Percentiles rank a stretch among this genome's conserved stretches.
Conservation (phyloP, 2,797 vertebrate genomes). For the Tadarida brasiliensis region DNA sequence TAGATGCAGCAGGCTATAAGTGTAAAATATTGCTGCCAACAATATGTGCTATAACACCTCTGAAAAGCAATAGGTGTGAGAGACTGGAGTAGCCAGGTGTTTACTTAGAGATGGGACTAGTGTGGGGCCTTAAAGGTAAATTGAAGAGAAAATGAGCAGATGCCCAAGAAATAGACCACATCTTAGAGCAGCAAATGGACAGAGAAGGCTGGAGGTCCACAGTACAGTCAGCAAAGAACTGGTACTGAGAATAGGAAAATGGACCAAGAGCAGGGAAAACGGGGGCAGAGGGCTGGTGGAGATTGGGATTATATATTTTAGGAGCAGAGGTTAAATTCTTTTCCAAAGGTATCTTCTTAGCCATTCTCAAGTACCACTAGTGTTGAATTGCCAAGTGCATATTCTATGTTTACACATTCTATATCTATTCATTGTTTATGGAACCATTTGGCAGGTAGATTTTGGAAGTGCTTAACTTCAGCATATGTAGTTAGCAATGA, state of each 20-base stretch:
- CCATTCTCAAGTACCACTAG: not conserved
- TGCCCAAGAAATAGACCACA: not conserved
- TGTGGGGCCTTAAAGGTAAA: not conserved
- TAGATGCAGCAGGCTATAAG: too few species aligned
- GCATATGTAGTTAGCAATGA: not conserved
- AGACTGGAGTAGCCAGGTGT: not conserved
- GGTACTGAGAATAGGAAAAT: not conserved
- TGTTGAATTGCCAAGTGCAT: not conserved
- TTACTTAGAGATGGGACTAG: not conserved
- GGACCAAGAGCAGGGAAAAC: not conserved
- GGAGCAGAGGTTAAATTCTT: not conserved
- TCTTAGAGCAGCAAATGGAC: not conserved
- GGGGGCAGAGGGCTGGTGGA: not conserved
- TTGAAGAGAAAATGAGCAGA: not conserved
- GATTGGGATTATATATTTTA: not conserved
- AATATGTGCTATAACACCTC: not conserved
- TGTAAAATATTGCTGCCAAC: not conserved
- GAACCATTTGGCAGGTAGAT: not conserved
- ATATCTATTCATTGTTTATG: not conserved
- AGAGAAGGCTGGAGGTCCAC: not conserved
- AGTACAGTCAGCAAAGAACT: not conserved
- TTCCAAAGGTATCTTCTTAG: not conserved
- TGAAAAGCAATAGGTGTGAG: not conserved
- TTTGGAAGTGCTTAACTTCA: conserved; percentile 51
- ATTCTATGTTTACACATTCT: not conserved